Evolutionary conservation across 2,888 invertebrate genomes (phyloP), one percentile per base, ranked within the genome.

Genomic region (Protodeltote pygarga): DNA sequence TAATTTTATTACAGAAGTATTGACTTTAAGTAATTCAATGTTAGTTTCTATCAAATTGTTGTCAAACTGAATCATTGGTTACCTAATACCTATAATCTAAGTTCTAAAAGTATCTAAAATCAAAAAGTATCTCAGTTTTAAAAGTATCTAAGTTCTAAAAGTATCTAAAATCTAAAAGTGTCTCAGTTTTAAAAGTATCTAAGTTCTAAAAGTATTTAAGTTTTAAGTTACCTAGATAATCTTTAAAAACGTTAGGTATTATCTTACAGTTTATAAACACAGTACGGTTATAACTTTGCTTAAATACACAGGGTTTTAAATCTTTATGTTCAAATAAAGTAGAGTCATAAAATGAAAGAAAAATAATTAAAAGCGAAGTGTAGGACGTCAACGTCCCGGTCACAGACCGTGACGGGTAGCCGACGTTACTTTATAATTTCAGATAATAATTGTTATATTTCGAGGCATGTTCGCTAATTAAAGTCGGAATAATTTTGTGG

Each of bases 401-500:
- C 78, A 73, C 74, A 68, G 71, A 88, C 79, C 89, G 86, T 87
- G 87, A 89, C 90, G 85, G 69, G 68, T 70, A 71, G 76, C 75
- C 77, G 76, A 75, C 77, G 74, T 79, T 80, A 44, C 81, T 79
- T 84, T 82, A 83, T 84, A 84, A 85, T 84, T 85, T 83, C 77
- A 85, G 83, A 83, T 79, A 83, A 82, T 84, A 77, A 87, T 85
- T n/a, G n/a, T n/a, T 83, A 85, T 84, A 84, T 81, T 83, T 82
- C 67, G 75, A 77, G 75, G 75, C 78, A 75, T 72, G 79, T 73
- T 67, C 77, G 70, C 81, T 87, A 87, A 89, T 89, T 89, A 87
- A 75, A 67, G 71, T 64, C 54, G 62, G 75, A 79, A 81, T 78
- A 81, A 80, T 77, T 75, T 71, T 68, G 58, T 61, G 49, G 57